A percentile compares a stretch with the other conserved stretches of the same genome.
Evolutionary conservation across 2,113 vertebrate species (phyloP).

Genomic region (Pelecanoides urinatrix): DNA sequence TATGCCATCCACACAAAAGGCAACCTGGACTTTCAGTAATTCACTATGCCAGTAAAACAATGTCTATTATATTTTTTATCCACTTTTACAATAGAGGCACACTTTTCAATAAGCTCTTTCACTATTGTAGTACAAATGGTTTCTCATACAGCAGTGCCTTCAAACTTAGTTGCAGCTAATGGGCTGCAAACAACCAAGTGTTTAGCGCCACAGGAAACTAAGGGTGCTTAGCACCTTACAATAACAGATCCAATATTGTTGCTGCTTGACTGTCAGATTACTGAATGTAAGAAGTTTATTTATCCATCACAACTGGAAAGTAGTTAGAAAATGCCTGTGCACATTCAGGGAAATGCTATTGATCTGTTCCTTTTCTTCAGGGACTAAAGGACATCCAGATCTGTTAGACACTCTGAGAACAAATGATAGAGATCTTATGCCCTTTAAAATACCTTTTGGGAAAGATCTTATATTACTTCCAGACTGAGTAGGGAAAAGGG

Average conservation of each 20-base stretch:
- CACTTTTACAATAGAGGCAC: background rate
- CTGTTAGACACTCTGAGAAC: background rate
- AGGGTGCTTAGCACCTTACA: background rate
- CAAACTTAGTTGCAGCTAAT: background rate
- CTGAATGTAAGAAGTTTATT: background rate
- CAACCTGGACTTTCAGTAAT: background rate
- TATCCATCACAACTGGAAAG: background rate
- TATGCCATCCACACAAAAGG: background rate
- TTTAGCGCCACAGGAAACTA: background rate
- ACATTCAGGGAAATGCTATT: background rate
- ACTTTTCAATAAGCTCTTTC: background rate
- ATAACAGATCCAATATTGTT: background rate
- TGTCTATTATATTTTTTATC: background rate
- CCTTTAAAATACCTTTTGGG: background rate
- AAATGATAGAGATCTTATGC: background rate
- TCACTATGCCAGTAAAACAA: background rate
- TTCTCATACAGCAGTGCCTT: background rate
- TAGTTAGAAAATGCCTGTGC: background rate
- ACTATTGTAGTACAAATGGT: background rate
- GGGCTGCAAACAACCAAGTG: background rate
- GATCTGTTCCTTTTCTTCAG: background rate
- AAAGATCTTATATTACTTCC: background rate
- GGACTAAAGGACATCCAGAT: background rate
- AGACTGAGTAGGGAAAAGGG: background rate
- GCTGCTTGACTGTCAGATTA: background rate